Evolutionary conservation across 2,113 vertebrate species (phyloP).

Genomic region (Crocuta crocuta): DNA sequence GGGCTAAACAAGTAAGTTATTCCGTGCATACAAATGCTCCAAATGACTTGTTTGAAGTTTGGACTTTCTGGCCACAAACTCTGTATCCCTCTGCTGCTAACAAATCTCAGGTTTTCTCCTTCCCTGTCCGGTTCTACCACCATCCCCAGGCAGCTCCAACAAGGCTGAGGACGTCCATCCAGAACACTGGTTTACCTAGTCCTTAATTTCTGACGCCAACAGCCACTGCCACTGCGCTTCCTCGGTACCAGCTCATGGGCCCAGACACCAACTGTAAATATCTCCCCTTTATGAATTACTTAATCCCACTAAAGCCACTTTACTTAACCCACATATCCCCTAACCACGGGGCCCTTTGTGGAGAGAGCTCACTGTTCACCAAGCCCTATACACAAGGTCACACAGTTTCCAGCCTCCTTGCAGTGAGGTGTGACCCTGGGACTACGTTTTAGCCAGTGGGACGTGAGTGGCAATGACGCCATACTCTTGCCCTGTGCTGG

Average conservation of each 20-base stretch:
- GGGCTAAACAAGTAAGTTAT: background rate
- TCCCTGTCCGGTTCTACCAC: background rate
- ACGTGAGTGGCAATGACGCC: fast-evolving
- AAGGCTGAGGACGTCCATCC: no score
- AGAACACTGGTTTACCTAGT: no score
- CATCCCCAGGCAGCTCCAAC: background rate
- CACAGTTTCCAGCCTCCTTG: background rate
- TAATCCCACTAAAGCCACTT: background rate
- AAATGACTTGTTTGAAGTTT: background rate
- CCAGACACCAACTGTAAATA: background rate
- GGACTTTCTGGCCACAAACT: background rate
- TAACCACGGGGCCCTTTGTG: background rate
- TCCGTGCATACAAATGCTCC: background rate
- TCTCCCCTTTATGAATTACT: background rate
- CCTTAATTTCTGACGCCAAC: background rate
- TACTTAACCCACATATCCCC: background rate
- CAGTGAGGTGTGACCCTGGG: background rate
- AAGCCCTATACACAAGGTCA: background rate
- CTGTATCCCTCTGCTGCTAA: background rate
- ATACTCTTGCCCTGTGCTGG: background rate
- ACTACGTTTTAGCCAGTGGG: no score
- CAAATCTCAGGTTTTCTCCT: background rate
- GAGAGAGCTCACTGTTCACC: background rate
- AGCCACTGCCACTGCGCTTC: background rate
- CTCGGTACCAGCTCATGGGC: background rate